Percentiles rank a stretch among this genome's conserved stretches.
These are phyloP conservation scores for Prolemur simus DNA, from an alignment of 2,113 vertebrate species.

Conservation along the genomic window DNA sequence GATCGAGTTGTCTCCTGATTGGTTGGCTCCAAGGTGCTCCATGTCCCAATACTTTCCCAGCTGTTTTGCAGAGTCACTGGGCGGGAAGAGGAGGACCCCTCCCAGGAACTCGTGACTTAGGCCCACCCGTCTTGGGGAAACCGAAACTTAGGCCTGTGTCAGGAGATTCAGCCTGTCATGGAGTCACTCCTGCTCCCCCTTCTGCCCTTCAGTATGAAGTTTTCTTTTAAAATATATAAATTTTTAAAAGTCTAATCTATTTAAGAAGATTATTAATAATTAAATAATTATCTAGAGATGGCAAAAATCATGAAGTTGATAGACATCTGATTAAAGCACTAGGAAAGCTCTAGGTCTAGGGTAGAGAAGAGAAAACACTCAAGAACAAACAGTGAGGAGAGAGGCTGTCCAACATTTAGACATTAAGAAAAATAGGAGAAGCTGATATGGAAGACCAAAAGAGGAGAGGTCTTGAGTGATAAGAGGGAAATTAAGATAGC, in stretches of 20 bases:
- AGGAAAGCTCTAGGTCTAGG: background rate
- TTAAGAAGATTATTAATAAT: background rate
- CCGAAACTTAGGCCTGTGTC: too few relatives aligned
- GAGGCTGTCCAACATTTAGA: background rate
- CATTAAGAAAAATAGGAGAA: background rate
- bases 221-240: background rate
- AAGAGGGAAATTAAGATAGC: background rate
- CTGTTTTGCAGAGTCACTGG: too few relatives aligned
- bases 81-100: too few relatives aligned
- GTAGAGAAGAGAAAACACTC: background rate
- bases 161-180: too few relatives aligned
- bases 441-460: background rate
- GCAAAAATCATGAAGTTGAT: background rate
- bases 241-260: background rate
- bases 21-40: too few relatives aligned
- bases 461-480: background rate
- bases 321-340: background rate
- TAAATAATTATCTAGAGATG: background rate
- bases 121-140: too few relatives aligned
- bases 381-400: background rate
- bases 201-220: too few relatives aligned
- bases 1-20: too few relatives aligned
- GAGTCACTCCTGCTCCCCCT: too few relatives aligned
- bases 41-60: too few relatives aligned
- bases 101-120: too few relatives aligned